Percentiles rank a stretch among this genome's conserved stretches.
Evolutionary conservation across 2,113 vertebrate genomes (phyloP).

Genomic region (Thalassoma bifasciatum): DNA sequence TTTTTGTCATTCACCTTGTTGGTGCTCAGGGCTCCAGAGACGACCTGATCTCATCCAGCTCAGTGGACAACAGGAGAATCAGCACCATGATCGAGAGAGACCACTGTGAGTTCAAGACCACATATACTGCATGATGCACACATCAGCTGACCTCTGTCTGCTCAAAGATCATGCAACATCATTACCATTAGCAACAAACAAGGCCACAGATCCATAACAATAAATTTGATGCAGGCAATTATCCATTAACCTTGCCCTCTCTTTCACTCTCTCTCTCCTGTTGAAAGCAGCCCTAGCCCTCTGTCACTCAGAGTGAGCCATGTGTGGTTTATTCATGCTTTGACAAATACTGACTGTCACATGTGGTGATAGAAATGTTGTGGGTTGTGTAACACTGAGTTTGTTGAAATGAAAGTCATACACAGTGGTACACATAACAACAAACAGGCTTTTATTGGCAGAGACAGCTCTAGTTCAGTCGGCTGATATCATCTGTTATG

Average conservation of each 20-base stretch:
- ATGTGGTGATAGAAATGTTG: not conserved
- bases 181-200: not conserved
- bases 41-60: constrained; percentile 84
- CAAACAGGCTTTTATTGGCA: no score
- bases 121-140: not conserved
- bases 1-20: no score
- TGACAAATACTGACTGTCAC: not conserved
- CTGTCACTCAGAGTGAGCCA: not conserved
- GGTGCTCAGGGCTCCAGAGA: constrained; percentile 88
- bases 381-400: not conserved
- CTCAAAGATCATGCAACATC: constrained; percentile 25
- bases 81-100: constrained; percentile 90
- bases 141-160: constrained; percentile 39
- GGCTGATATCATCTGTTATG: no score
- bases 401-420: no score
- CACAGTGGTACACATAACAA: no score
- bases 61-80: constrained; percentile 85
- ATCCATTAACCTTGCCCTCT: constrained; percentile 43
- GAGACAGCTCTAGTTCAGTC: no score
- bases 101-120: constrained; percentile 76
- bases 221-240: not conserved
- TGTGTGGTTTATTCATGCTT: not conserved
- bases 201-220: not conserved
- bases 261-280: not conserved
- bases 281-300: no score